Evolutionary conservation across 2,888 invertebrate species (phyloP).

Genomic region (Micropterix aruncella): DNA sequence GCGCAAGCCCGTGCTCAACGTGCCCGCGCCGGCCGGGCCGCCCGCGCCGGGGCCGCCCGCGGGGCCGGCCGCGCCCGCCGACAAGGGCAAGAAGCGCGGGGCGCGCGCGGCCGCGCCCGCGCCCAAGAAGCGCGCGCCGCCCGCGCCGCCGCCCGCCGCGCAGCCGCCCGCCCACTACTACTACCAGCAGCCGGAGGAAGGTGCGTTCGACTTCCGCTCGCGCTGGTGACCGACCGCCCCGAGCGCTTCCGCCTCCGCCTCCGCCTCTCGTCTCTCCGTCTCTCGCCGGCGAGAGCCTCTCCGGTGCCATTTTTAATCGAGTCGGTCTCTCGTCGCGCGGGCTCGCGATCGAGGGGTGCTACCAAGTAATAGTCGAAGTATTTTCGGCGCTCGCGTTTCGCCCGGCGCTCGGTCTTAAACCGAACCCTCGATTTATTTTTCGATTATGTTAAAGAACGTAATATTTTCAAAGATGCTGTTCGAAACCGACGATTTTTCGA

Average conservation of each 20-base stretch:
- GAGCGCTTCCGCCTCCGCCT: too few relatives aligned
- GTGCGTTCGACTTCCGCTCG: slow-evolving; percentile 45
- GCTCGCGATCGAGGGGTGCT: slow-evolving; percentile 45
- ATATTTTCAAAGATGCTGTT: slow-evolving; percentile 26
- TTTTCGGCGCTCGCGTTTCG: too few relatives aligned
- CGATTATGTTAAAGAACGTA: too few relatives aligned
- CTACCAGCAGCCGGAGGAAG: slow-evolving; percentile 42
- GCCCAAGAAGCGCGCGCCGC: slow-evolving; percentile 31
- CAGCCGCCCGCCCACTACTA: slow-evolving; percentile 36
- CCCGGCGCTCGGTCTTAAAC: too few relatives aligned
- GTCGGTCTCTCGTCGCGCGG: slow-evolving; percentile 43
- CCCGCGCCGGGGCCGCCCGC: slow-evolving; percentile 21
- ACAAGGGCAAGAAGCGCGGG: slow-evolving; percentile 29
- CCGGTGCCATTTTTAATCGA: slow-evolving; percentile 37
- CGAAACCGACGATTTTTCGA: slow-evolving; percentile 29
- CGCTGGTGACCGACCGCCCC: too few relatives aligned
- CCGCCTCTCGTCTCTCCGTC: too few relatives aligned
- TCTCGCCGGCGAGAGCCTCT: slow-evolving; percentile 14
- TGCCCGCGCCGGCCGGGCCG: slow-evolving; percentile 16
- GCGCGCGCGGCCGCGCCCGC: slow-evolving; percentile 33
- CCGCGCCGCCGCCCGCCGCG: slow-evolving; percentile 20
- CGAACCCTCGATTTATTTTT: slow-evolving; percentile 28
- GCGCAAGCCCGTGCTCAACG: slow-evolving; percentile 36
- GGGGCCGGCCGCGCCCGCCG: slow-evolving; percentile 9
- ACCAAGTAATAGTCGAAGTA: slow-evolving; percentile 39